Evolutionary conservation across 2,888 invertebrate genomes (phyloP), one percentile per base, ranked within the genome.

Genomic region (Ommatoiulus sabulosus): DNA sequence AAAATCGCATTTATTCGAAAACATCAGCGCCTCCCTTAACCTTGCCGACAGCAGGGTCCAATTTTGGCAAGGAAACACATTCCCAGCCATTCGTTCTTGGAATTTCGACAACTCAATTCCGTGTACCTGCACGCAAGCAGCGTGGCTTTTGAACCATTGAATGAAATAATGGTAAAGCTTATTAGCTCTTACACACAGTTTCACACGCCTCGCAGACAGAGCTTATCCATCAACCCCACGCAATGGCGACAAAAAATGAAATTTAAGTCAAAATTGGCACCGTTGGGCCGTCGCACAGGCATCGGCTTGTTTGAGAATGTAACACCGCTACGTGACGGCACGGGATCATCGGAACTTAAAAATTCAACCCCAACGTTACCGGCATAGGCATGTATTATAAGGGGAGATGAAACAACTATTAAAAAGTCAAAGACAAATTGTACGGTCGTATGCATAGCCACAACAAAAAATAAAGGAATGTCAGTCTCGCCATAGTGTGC

Each of bases 121-220:
- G 7, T 80, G 24, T 80, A 80, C 80, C 24, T 80, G 20, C n/a
- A n/a, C n/a, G n/a, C n/a, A n/a, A n/a, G n/a, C n/a, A n/a, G n/a
- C 2, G 12, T 80, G 80, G 35, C 35, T 24, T 35, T 80, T 24
- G 80, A 80, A 35, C 35, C 35, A 7, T 35, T 35, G 80, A 20
- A 24, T 35, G 35, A 24, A 80, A 6, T 35, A 35, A 80, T 12
- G 35, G 35, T 35, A 35, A 35, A 12, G 35, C 80, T 80, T 80
- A 80, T 80, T 80, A 80, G 80, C 35, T 24, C 35, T 35, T 24
- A 80, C 80, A 80, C 80, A 24, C 3, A 35, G 35, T 80, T 80
- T 35, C 80, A 80, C 80, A 80, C 80, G 35, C 80, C 80, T 80
- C 80, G 12, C 15, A 80, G 80, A 80, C 80, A 35, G 80, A 80